Base-by-base conservation (phyloP, 2,888 invertebrate genomes). In the Eulithis prunata region DNA sequence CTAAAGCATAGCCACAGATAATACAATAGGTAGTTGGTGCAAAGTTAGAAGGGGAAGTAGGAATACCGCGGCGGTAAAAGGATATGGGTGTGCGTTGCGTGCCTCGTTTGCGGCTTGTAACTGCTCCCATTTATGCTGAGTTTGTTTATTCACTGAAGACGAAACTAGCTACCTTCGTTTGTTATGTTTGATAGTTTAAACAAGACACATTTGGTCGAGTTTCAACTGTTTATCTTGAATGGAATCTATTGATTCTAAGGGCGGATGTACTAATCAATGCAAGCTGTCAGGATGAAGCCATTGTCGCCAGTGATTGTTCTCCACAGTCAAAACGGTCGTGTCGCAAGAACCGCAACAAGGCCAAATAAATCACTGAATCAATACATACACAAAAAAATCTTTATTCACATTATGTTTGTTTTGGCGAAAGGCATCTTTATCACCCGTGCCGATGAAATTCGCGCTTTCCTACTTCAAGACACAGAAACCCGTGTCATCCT, bases 221-320 rank as follows among this genome's bases (percentile, higher is more conserved):
- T 32, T 6, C 32, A 45, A 13, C 51, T 62, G 62, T 67, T 67
- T 67, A 59, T 68, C 64, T 62, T 58, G 46, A 62, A 64, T 68
- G 51, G 61, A 38, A 61, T 68, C 57, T 68, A 68, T 68, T 68
- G 68, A 61, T 68, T 68, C 68, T 71, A 66, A 66, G 62, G 55
- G 68, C 73, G 73, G 71, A 73, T 73, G 71, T 62, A 64, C 63
- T 69, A 67, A 73, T 73, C 67, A 67, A 59, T 67, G 62, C 64
- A 67, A 69, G 68, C 55, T 70, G 65, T 51, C 57, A 69, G 71
- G 63, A 66, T 57, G 55, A 58, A 66, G 62, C 56, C 56, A 69
- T 69, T 68, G 71, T 57, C 62, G 66, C 66, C 64, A 64, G 59
- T 67, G 68, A 73, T 71, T 73, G 71, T 73, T 68, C 60, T 60